Conservation (phyloP, 2,113 vertebrate species). For the Pollachius pollachius region DNA sequence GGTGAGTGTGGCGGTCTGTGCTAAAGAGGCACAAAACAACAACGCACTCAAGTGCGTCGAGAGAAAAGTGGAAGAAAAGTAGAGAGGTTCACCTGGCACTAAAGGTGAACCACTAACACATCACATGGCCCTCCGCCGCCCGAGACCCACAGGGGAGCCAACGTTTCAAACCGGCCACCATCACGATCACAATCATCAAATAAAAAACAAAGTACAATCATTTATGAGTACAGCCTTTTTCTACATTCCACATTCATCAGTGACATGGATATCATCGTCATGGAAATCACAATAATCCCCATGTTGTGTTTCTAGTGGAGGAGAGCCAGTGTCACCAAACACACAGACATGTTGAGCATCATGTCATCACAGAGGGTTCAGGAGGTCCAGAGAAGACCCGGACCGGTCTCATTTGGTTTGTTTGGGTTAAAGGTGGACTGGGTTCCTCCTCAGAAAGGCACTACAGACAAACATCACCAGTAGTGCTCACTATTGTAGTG, state of each 20-base stretch:
- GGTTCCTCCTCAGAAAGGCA: too few relatives aligned
- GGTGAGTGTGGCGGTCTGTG: constrained; percentile 52
- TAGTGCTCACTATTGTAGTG: too few relatives aligned
- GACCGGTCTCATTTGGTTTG: constrained; percentile 63
- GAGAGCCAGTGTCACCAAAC: constrained; percentile 44
- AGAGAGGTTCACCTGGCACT: neutral
- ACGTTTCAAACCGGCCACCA: too few relatives aligned
- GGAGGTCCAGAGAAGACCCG: neutral
- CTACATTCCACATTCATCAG: constrained; percentile 31
- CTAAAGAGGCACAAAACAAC: constrained; percentile 37
- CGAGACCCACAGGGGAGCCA: too few relatives aligned
- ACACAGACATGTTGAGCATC: constrained; percentile 62
- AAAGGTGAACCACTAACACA: neutral
- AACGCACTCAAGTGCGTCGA: constrained; percentile 54
- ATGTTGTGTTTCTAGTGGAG: constrained; percentile 39
- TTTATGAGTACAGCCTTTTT: constrained; percentile 22
- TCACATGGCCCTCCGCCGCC: too few relatives aligned
- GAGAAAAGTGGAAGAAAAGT: constrained; percentile 24
- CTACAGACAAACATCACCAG: too few relatives aligned
- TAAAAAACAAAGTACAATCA: constrained; percentile 34
- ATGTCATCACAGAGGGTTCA: constrained; percentile 29
- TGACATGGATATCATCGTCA: constrained; percentile 12
- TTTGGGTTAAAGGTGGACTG: neutral
- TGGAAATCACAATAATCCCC: constrained; percentile 20
- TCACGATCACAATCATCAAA: neutral